phyloP scores from a whole-genome alignment of 2,888 invertebrate genomes.

The Pycnomerus fuliginosus region DNA sequence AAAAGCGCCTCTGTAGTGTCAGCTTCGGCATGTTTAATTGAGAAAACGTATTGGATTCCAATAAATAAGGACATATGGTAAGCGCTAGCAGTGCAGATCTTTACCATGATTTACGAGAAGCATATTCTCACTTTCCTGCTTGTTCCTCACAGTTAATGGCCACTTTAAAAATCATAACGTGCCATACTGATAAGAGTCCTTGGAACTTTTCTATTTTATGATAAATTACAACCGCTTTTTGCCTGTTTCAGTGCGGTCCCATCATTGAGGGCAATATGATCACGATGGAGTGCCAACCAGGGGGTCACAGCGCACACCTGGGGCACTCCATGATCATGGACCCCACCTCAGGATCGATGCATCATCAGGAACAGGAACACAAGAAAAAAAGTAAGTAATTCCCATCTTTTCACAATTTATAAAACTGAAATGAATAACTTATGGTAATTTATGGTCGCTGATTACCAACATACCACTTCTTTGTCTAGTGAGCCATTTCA shows the following conservation, averaged over 20 bases:
- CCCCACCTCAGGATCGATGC: constrained; percentile 47
- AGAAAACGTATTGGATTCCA: constrained; percentile 30
- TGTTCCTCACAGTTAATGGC: constrained; percentile 11
- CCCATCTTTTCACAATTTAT: background rate
- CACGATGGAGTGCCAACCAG: constrained; percentile 55
- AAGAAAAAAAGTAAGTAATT: constrained; percentile 52
- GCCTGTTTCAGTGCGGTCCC: constrained; percentile 41
- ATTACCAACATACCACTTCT: too few species aligned
- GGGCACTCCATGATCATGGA: constrained; percentile 55
- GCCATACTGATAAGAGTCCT: constrained; percentile 2
- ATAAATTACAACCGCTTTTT: constrained; percentile 3
- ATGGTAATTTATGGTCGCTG: too few species aligned
- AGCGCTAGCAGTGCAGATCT: constrained; percentile 32
- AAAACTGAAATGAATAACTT: background rate
- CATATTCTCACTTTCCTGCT: constrained; percentile 26
- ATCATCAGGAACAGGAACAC: constrained; percentile 48
- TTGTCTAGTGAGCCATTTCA: constrained; percentile 1
- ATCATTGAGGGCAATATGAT: constrained; percentile 54
- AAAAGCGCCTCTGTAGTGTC: constrained; percentile 17
- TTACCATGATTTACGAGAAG: constrained; percentile 32
- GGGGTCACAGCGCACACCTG: constrained; percentile 54
- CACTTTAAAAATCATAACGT: constrained; percentile 12
- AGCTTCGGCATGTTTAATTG: constrained; percentile 19
- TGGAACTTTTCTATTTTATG: background rate
- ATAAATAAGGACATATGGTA: constrained; percentile 39